Base-by-base conservation (phyloP, 2,113 vertebrate genomes). In the Cynopterus brachyotis region DNA sequence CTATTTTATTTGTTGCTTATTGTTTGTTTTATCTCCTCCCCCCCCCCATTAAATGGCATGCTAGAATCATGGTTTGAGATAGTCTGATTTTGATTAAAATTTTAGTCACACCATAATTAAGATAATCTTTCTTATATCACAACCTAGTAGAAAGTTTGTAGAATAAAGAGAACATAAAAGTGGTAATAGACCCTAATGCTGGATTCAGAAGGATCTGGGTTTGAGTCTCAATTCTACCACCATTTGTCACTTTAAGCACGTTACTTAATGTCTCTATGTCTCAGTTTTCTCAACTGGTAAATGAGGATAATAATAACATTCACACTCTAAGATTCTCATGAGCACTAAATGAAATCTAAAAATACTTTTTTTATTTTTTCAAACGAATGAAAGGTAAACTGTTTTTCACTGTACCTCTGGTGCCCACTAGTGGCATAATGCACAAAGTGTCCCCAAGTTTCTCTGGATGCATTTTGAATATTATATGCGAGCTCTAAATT, bases 381-480 rank as follows among this genome's bases (percentile, higher is more conserved):
- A 91, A 53, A 37, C 26, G 6, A 26, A 15, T 87, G 9, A 92
- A 94, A 90, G 16, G 11, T 72, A 94, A 95, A 47, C 1, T 53
- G 6, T 55, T 60, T 86, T 16, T 96, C 50, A n/a, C 37, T 62
- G 50, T 70, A 17, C 30, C 37, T 83, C 67, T 95, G 53, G 93
- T 13, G 32, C 96, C 97, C n/a, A 69, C 96, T 97, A 96, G 96
- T 95, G 96, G 75, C 45, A 79, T 37, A 64, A 79, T 3, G 20
- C 9, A 22, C 20, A 3, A 88, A 95, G 13, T 94, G 53, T 47
- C 40, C 37, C 50, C 83, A 89, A 50, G 40, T 92, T 87, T 91
- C 37, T 87, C 81, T 45, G 1, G 5, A 3, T 67, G 19, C 32
- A 5, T 81, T 95, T 96, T 92, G 78, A 86, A 95, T 91, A 75